Percentiles rank a stretch among this genome's conserved stretches.
Conservation (phyloP, 2,797 vertebrate genomes). For the Momotus momota region DNA sequence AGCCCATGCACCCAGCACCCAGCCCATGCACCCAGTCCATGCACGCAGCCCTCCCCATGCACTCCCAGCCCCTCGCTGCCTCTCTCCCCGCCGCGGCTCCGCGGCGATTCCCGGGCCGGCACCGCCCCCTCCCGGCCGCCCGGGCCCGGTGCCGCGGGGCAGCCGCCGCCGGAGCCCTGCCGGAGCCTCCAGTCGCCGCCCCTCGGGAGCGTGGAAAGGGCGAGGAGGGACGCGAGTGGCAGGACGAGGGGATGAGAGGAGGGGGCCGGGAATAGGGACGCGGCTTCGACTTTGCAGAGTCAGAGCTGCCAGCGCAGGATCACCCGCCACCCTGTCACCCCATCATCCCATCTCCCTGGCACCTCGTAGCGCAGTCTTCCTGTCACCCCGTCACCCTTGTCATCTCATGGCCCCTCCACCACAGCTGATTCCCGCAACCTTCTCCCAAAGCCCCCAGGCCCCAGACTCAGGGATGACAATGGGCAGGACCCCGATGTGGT, state of each 20-base stretch:
- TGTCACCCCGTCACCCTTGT: accelerated
- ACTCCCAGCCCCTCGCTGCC: background rate
- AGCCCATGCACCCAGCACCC: background rate
- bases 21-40: no score
- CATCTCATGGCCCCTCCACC: no score
- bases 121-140: background rate
- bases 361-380: no score
- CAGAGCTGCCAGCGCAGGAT: no score
- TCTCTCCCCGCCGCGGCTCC: background rate
- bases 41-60: background rate
- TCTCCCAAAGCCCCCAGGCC: accelerated
- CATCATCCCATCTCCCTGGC: accelerated
- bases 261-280: no score
- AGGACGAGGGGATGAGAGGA: no score
- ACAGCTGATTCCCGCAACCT: background rate
- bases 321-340: no score
- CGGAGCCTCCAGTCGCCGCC: background rate
- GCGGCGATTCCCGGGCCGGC: background rate
- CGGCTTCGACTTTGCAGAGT: no score
- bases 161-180: background rate
- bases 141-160: background rate
- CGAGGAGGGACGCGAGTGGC: no score
- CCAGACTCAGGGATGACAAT: background rate
- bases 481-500: background rate
- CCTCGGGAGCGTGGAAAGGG: no score